Evolutionary conservation across 2,888 invertebrate genomes (phyloP), one percentile per base, ranked within the genome.

Genomic region (Cephalotes varians): DNA sequence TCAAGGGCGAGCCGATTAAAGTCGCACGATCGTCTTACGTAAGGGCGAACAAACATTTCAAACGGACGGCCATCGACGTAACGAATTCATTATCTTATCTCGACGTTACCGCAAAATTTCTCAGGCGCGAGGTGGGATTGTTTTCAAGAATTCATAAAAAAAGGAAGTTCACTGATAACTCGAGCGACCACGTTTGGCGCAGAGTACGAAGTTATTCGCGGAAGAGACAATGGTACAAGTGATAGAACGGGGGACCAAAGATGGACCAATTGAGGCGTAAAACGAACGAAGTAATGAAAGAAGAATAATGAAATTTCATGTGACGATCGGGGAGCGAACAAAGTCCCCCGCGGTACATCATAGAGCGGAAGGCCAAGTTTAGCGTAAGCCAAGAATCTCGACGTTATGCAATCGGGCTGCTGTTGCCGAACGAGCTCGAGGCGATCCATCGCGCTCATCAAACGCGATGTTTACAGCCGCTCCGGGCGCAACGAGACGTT

Each of bases 1-100:
- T 77, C 77, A 79, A 79, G 77, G 77, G 56, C 77, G 71, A 79
- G 69, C 71, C 71, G 77, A 79, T 79, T 79, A 79, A 79, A 69
- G 69, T 31, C 44, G 25, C 56, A 25, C 71, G 34, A 69, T 58
- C 56, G 69, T 47, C 77, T 79, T 79, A 79, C 71, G 47, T 79
- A 79, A 79, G 44, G 77, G 44, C 31, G 31, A 18, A 44, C n/a
- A n/a, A 76, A 9, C 7, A 10, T 71, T 71, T 71, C 54, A 34
- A 25, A 21, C n/a, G 18, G n/a, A 31, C 21, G 34, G 34, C 9
- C 44, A 44, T 2, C 44, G 31, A 37, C 56, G 69, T 44, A 69
- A 34, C 31, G 10, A 47, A 31, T 28, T 54, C 34, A 21, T 65
- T 65, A 54, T 67, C 25, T 40, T 54, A 62, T 60, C 47, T 49